Evolutionary conservation across 2,888 invertebrate species (phyloP).

Genomic region (Andrena fulva): DNA sequence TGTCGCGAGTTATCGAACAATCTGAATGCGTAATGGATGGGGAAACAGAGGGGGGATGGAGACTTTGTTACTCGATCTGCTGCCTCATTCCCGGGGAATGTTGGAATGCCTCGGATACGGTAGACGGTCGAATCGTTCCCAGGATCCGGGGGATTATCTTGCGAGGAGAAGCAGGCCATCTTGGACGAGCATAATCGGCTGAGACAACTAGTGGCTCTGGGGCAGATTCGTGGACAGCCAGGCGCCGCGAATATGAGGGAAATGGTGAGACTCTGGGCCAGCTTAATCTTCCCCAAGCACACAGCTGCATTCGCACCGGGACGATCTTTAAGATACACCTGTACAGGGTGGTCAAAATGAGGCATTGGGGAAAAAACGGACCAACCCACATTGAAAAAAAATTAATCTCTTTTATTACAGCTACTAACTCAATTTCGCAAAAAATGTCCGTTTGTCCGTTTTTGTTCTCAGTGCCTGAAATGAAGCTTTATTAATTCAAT

Average conservation of each 20-base stretch:
- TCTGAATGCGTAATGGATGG: conserved; percentile 13
- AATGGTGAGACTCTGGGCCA: conserved; percentile 87
- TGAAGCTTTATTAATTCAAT: too few species aligned
- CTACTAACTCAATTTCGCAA: too few species aligned
- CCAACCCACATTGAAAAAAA: too few species aligned
- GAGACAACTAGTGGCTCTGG: conserved; percentile 92
- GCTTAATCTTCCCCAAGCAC: background rate
- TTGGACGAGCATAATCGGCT: conserved; percentile 93
- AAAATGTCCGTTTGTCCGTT: too few species aligned
- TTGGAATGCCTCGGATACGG: background rate
- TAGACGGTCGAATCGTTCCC: conserved; percentile 42
- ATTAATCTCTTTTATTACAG: too few species aligned
- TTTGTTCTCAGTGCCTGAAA: too few species aligned
- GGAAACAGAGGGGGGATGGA: background rate
- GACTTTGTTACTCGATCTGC: background rate
- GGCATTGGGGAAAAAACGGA: too few species aligned
- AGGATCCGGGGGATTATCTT: conserved; percentile 89
- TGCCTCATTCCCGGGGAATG: background rate
- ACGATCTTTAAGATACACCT: too few species aligned
- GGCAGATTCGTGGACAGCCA: conserved; percentile 91
- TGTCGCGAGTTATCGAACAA: conserved; percentile 5
- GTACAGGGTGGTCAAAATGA: too few species aligned
- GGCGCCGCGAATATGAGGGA: conserved; percentile 95
- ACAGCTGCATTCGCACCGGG: too few species aligned
- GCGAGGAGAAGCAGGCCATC: conserved; percentile 91